Evolutionary conservation across 2,888 invertebrate species (phyloP).

Genomic region (Sisyra terminalis): DNA sequence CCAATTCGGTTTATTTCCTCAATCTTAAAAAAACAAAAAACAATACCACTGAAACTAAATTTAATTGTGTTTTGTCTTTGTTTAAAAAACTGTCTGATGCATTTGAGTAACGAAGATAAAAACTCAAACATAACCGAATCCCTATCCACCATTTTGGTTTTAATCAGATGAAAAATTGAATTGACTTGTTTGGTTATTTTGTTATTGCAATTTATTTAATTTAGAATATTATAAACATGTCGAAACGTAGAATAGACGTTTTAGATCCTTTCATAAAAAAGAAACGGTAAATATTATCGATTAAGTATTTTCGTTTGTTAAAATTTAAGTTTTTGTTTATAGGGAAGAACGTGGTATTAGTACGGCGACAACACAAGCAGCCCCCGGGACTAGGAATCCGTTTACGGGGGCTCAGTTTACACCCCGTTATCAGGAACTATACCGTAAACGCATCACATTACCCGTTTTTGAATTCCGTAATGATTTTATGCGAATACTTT

Average conservation of each 20-base stretch:
- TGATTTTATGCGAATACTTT: conserved; percentile 89
- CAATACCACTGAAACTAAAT: too few relatives aligned
- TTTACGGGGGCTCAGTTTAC: conserved; percentile 75
- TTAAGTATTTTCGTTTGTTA: conserved; percentile 1
- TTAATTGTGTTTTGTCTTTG: too few relatives aligned
- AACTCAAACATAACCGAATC: background rate
- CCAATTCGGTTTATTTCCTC: too few relatives aligned
- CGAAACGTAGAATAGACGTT: conserved; percentile 74
- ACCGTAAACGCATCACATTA: conserved; percentile 73
- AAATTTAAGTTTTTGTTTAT: conserved; percentile 11
- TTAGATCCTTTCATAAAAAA: conserved; percentile 67
- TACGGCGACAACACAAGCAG: conserved; percentile 19
- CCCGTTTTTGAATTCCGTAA: conserved; percentile 97
- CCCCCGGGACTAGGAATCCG: conserved; percentile 47
- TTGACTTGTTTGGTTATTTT: too few relatives aligned
- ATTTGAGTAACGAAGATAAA: too few relatives aligned
- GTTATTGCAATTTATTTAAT: too few relatives aligned
- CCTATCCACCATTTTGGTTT: conserved; percentile 2
- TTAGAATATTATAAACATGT: conserved; percentile 33
- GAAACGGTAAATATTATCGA: conserved; percentile 44
- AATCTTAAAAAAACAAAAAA: too few relatives aligned
- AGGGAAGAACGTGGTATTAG: conserved; percentile 39
- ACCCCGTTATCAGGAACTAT: conserved; percentile 73
- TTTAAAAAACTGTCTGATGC: too few relatives aligned
- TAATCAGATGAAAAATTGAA: too few relatives aligned